Conservation (phyloP, 2,113 vertebrate species). For the Dipodomys merriami region DNA sequence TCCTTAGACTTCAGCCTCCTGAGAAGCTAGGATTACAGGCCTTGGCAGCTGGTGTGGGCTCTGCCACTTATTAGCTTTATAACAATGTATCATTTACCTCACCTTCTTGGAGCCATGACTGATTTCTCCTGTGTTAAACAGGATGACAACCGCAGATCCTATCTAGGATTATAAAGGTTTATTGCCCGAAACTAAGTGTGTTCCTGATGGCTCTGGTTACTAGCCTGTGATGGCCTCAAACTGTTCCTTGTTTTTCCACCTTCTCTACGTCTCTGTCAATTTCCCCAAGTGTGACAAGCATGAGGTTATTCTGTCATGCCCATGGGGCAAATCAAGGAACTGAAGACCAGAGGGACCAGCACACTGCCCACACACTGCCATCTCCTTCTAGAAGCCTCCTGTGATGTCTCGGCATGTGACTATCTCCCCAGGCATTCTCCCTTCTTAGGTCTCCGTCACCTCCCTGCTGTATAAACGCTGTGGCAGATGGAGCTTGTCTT, state of each 20-base stretch:
- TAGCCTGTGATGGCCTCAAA: not conserved
- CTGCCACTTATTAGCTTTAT: not conserved
- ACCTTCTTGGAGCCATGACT: not conserved
- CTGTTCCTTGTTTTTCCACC: not conserved
- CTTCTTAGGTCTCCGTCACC: not conserved
- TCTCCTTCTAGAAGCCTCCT: not conserved
- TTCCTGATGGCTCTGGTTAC: not conserved
- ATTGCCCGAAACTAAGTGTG: not conserved
- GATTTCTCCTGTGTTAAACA: not conserved
- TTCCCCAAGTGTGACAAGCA: not conserved
- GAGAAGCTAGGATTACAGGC: no score
- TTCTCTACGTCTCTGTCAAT: not conserved
- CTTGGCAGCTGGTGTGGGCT: no score
- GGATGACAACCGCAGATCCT: not conserved
- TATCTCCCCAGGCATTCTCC: not conserved
- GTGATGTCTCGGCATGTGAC: not conserved
- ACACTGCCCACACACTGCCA: not conserved
- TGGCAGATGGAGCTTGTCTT: not conserved
- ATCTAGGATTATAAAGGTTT: not conserved
- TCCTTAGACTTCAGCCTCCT: no score
- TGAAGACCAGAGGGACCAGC: not conserved
- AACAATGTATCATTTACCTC: not conserved
- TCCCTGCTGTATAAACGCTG: not conserved
- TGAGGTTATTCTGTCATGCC: not conserved
- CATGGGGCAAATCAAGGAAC: not conserved